phyloP scores from a whole-genome alignment of 2,888 invertebrate genomes.

The Microplitis manilae region DNA sequence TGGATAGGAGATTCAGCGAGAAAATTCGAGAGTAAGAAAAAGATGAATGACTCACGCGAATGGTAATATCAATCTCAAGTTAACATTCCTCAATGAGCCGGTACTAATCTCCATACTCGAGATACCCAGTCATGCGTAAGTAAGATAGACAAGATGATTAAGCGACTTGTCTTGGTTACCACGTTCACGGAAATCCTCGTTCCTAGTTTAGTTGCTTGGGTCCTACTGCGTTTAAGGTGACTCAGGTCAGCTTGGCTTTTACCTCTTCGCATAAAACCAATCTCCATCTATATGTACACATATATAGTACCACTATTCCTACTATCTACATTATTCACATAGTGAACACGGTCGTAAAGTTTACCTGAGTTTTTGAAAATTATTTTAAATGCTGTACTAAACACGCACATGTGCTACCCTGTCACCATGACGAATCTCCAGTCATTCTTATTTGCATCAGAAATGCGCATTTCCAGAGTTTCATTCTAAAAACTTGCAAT shows the following conservation, averaged over 20 bases:
- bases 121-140: constrained; percentile 28
- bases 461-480: constrained; percentile 2
- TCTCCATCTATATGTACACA: not conserved
- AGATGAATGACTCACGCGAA: constrained; percentile 6
- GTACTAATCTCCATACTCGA: constrained; percentile 31
- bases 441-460: constrained; percentile 26
- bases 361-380: too few relatives aligned
- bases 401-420: constrained; percentile 1
- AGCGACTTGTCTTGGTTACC: constrained; percentile 26
- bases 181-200: constrained; percentile 29
- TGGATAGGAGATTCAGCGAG: not conserved
- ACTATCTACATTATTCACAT: not conserved
- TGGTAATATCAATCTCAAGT: constrained; percentile 18
- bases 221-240: not conserved
- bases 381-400: not conserved
- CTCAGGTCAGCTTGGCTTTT: constrained; percentile 11
- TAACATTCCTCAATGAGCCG: constrained; percentile 29
- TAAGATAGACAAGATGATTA: constrained; percentile 30
- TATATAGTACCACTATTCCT: not conserved
- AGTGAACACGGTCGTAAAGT: too few relatives aligned
- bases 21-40: constrained; percentile 10
- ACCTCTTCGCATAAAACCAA: not conserved
- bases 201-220: not conserved
- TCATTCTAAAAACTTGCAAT: not conserved
- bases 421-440: constrained; percentile 28